Evolutionary conservation across 2,797 vertebrate species (phyloP), one percentile per base, ranked within the genome.

Genomic region (Lacerta bilineata): DNA sequence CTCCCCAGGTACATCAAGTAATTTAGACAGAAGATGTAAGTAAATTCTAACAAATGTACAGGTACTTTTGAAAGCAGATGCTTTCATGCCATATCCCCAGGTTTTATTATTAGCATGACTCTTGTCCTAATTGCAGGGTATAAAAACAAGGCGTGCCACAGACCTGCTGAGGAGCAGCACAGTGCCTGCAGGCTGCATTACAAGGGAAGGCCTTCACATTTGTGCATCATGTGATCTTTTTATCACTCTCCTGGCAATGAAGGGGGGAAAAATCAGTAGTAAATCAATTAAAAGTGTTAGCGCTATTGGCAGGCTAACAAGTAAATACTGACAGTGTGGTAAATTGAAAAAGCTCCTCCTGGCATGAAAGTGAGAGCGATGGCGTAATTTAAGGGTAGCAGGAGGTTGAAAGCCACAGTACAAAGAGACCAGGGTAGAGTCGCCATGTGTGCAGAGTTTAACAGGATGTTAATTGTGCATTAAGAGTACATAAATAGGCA

Each of bases 281-380:
- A 92, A 92, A 87, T 92, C 89, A 91, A 92, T 91, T 93, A 87
- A 74, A 88, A 92, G 43, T 88, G 69, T n/a, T 93, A 68, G 86
- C 90, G 25, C 46, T 87, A 87, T 90, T 66, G 77, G 66, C 87
- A 95, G 83, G 71, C 59, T 89, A 84, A 85, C 88, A 93, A 87
- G 85, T 90, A 90, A 93, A 91, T 86, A 90, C 64, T 80, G 85
- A 88, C 25, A 86, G 64, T 0, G 0, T n/a, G 8, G 84, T 74
- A 93, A 94, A 91, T 50, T 89, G 81, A 87, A 80, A 84, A 92
- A 75, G 9, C 11, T 61, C 0, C 0, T 86, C 86, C 89, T 55
- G n/a, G 15, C 82, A 85, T 80, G 71, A 89, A 84, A 90, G 29
- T 27, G 88, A 91, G 87, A 91, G 81, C 25, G 5, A 69, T 76